phyloP scores from a whole-genome alignment of 2,113 vertebrate genomes.

The Mobula hypostoma region DNA sequence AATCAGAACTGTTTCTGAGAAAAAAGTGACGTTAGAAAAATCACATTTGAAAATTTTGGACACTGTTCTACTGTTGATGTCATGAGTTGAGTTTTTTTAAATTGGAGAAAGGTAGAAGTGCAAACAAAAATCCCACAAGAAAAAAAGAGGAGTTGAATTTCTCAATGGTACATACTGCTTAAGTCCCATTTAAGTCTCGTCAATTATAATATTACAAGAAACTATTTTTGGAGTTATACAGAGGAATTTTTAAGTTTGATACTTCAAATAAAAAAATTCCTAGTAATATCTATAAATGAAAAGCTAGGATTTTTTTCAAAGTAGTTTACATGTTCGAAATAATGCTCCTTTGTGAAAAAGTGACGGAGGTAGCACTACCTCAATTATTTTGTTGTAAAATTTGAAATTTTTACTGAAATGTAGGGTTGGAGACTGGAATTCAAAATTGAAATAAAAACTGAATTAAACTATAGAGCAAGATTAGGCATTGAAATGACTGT shows the following conservation, averaged over 20 bases:
- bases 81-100: too few species aligned
- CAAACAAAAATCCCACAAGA: too few species aligned
- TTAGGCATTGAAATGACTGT: neutral
- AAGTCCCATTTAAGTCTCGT: too few species aligned
- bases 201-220: too few species aligned
- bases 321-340: neutral
- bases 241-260: neutral
- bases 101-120: too few species aligned
- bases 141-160: too few species aligned
- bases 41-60: too few species aligned
- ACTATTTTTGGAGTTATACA: too few species aligned
- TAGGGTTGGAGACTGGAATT: neutral
- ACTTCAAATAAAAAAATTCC: neutral
- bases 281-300: neutral
- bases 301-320: neutral
- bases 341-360: neutral
- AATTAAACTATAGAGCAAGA: constrained; percentile 2
- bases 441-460: neutral
- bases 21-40: too few species aligned
- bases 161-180: too few species aligned
- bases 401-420: constrained; percentile 1
- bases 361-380: neutral
- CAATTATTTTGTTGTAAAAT: constrained; percentile 17
- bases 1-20: too few species aligned
- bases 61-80: too few species aligned